Evolutionary conservation across 2,888 invertebrate genomes (phyloP).

Genomic region (Oxycera nigricornis): DNA sequence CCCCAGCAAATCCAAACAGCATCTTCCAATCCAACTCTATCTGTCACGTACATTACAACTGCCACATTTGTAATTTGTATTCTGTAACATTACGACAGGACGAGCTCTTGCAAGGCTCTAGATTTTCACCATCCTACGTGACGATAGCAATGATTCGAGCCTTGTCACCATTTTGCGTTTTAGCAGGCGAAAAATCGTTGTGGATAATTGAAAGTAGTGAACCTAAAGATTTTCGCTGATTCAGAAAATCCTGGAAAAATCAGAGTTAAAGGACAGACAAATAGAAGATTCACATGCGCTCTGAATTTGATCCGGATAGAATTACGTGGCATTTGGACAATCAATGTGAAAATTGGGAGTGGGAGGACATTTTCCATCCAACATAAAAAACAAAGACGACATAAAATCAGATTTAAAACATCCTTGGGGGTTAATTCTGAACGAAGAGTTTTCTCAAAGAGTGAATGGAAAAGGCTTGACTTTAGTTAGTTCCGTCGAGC

Average conservation of each 20-base stretch:
- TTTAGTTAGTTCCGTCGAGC: no score
- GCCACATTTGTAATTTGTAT: conserved; percentile 35
- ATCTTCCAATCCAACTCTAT: conserved; percentile 11
- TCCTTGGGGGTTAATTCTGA: no score
- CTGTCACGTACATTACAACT: conserved; percentile 36
- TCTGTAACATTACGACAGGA: conserved; percentile 27
- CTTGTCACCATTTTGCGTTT: background rate
- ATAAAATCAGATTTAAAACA: no score
- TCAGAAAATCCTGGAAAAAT: background rate
- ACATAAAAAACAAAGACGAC: no score
- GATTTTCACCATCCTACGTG: conserved; percentile 4
- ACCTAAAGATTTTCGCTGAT: conserved; percentile 10
- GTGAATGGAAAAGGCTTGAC: no score
- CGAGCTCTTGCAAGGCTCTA: background rate
- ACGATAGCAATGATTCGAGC: background rate
- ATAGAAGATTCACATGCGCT: background rate
- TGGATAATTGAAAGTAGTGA: conserved; percentile 25
- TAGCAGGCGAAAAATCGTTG: conserved; percentile 1
- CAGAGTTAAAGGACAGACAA: background rate
- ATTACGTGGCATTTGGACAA: background rate
- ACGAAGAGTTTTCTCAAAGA: no score
- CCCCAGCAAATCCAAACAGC: background rate
- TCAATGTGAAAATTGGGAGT: no score
- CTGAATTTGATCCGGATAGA: background rate
- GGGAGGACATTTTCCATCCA: no score